A percentile compares a stretch with the other conserved stretches of the same genome.
phyloP scores from a whole-genome alignment of 2,888 invertebrate genomes.

The Tetropium fuscum region DNA sequence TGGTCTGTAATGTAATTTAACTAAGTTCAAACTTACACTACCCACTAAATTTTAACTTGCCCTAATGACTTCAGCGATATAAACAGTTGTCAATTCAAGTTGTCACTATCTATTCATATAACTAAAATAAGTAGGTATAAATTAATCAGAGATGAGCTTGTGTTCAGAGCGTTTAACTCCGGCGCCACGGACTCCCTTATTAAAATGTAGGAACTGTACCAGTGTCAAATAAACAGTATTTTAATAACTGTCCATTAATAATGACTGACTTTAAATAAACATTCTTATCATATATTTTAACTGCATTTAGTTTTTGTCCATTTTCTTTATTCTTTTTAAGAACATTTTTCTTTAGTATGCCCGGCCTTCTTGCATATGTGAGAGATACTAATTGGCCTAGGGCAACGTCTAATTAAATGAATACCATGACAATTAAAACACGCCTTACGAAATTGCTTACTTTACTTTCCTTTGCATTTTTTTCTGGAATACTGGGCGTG shows the following conservation, averaged over 20 bases:
- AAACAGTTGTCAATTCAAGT: no score
- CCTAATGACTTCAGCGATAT: no score
- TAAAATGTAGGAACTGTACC: not conserved
- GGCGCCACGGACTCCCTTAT: not conserved
- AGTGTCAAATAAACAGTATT: not conserved
- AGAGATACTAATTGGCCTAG: not conserved
- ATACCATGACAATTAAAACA: not conserved
- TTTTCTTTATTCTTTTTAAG: not conserved
- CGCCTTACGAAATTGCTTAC: no score
- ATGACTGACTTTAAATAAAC: not conserved
- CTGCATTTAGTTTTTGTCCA: not conserved
- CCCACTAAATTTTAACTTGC: no score
- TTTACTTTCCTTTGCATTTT: no score
- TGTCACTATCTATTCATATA: no score
- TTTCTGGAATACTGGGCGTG: no score
- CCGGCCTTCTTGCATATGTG: not conserved
- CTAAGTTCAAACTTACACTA: no score
- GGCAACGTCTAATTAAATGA: not conserved
- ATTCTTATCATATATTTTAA: not conserved
- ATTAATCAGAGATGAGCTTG: no score
- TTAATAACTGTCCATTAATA: not conserved
- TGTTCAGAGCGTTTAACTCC: not conserved
- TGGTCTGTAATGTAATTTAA: no score
- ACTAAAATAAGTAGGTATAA: no score
- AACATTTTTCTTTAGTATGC: not conserved